Percentiles rank a stretch among this genome's conserved stretches.
phyloP scores from a whole-genome alignment of 2,113 vertebrate species.

The Trematocara marginatum region DNA sequence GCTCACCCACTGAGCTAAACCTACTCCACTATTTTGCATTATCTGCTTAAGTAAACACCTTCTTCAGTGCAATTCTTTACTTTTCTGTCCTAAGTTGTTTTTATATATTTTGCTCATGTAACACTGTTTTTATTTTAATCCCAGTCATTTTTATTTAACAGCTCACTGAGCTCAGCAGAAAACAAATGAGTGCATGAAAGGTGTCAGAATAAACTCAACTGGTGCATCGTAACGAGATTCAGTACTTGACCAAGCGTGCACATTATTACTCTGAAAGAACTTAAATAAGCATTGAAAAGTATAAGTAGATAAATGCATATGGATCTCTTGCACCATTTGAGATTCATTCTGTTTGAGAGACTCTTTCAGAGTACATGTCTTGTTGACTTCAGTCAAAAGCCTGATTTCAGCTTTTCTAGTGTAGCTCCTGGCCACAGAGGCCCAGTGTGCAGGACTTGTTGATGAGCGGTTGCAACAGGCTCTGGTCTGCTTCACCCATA shows the following conservation, averaged over 20 bases:
- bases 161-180: neutral
- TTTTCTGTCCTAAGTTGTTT: neutral
- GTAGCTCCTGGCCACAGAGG: neutral
- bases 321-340: neutral
- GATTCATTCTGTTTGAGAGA: neutral
- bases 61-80: neutral
- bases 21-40: neutral
- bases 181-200: neutral
- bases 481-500: constrained; percentile 30
- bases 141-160: neutral
- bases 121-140: neutral
- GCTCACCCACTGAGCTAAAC: neutral
- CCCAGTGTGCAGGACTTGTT: neutral
- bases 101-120: neutral
- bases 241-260: neutral
- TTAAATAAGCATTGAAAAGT: neutral
- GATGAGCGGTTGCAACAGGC: neutral
- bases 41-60: neutral
- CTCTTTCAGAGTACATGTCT: neutral
- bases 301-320: neutral
- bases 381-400: neutral
- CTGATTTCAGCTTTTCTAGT: neutral
- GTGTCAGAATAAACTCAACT: neutral
- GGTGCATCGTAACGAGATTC: neutral
- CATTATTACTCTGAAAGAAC: neutral